phyloP scores from a whole-genome alignment of 1,140 invertebrate species.

The Zaprionus lachaisei region DNA sequence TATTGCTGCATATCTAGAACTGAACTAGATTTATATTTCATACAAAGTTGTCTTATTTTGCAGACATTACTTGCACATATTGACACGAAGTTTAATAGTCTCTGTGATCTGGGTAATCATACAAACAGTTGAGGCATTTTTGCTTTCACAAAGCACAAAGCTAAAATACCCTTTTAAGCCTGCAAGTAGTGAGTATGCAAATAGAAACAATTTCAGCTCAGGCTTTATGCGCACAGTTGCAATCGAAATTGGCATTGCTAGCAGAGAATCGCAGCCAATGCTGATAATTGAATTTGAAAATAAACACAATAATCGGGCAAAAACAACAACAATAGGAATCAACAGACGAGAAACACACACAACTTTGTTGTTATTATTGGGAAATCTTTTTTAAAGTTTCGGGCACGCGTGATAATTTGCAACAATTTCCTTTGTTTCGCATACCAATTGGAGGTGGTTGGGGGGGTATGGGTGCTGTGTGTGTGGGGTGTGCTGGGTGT shows the following conservation, averaged over 20 bases:
- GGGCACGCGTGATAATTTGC: slow-evolving; percentile 32
- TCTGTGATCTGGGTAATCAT: too few species aligned
- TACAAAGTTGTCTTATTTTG: not conserved
- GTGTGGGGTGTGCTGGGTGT: not conserved
- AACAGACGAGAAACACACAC: not conserved
- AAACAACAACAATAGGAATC: not conserved
- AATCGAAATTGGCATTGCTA: not conserved
- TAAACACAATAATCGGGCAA: not conserved
- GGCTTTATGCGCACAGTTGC: too few species aligned
- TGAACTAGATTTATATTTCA: not conserved
- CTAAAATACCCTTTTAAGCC: too few species aligned
- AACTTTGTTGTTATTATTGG: slow-evolving; percentile 8
- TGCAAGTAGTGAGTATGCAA: too few species aligned
- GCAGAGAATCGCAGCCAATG: not conserved
- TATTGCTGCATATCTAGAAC: too few species aligned
- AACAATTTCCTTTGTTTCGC: slow-evolving; percentile 22
- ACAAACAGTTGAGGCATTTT: too few species aligned
- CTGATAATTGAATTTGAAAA: slow-evolving; percentile 7
- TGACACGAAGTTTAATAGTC: too few species aligned
- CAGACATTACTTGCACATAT: too few species aligned
- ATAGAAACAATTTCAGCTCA: too few species aligned
- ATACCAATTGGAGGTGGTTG: not conserved
- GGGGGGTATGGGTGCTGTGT: not conserved
- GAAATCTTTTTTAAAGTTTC: slow-evolving; percentile 6
- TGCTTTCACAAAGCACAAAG: too few species aligned